These are phyloP conservation scores for Falco biarmicus DNA, from an alignment of 2,797 vertebrate genomes.

Conservation along the genomic window DNA sequence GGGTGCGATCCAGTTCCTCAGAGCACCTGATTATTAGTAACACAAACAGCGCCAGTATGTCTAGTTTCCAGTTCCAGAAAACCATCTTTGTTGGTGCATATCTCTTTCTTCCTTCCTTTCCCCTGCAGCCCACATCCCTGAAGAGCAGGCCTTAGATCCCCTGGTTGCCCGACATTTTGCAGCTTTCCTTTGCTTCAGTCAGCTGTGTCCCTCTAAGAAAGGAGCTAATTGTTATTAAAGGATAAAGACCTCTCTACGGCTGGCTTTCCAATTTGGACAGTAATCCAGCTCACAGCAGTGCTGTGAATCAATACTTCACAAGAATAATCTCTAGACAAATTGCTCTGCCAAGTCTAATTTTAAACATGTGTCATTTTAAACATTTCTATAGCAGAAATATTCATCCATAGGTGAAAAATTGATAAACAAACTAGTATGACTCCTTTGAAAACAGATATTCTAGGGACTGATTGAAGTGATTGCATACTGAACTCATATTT, in stretches of 20 bases:
- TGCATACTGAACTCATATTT: background rate
- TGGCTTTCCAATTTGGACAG: constrained; percentile 90
- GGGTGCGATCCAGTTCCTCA: constrained; percentile 38
- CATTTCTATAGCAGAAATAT: constrained; percentile 58
- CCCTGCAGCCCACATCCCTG: constrained; percentile 63
- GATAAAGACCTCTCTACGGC: constrained; percentile 89
- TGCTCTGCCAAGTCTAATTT: constrained; percentile 71
- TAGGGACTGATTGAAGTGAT: background rate
- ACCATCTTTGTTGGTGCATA: constrained; percentile 50
- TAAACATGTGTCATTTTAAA: constrained; percentile 67
- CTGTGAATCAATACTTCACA: constrained; percentile 76
- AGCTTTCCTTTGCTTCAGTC: constrained; percentile 54
- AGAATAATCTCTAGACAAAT: constrained; percentile 70
- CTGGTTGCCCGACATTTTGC: constrained; percentile 43
- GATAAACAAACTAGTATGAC: constrained; percentile 17
- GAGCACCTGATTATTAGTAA: constrained; percentile 57
- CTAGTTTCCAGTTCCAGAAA: constrained; percentile 67
- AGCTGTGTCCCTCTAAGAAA: constrained; percentile 78
- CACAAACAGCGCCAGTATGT: constrained; percentile 34
- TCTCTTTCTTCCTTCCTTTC: constrained; percentile 53
- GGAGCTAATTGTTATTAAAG: constrained; percentile 89
- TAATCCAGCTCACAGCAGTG: constrained; percentile 81
- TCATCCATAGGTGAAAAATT: constrained; percentile 53
- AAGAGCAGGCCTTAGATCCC: constrained; percentile 49
- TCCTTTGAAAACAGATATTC: constrained; percentile 12